Evolutionary conservation across 2,113 vertebrate genomes (phyloP).

Genomic region (Heterocephalus glaber): DNA sequence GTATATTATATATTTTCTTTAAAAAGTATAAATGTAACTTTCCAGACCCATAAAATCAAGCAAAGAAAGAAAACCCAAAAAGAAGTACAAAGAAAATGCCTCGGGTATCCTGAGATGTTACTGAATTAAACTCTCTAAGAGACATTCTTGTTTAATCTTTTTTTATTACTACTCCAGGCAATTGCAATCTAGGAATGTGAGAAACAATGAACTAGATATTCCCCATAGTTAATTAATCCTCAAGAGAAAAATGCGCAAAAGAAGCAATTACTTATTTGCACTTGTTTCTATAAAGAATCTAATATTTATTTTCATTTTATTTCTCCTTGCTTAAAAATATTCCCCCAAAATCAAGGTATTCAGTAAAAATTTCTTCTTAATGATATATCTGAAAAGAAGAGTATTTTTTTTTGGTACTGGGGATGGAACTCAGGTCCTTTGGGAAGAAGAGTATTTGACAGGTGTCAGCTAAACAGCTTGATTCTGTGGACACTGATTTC

Average conservation of each 20-base stretch:
- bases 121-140: not conserved
- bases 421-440: too few relatives aligned
- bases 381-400: not conserved
- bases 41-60: not conserved
- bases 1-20: not conserved
- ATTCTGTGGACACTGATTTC: not conserved
- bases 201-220: not conserved
- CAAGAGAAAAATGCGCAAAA: not conserved
- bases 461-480: not conserved
- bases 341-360: not conserved
- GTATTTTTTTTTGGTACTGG: too few relatives aligned
- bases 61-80: not conserved
- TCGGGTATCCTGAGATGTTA: rapidly evolving
- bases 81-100: not conserved
- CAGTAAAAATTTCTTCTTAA: not conserved
- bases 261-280: not conserved
- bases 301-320: not conserved
- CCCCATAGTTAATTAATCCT: not conserved
- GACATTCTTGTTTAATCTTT: rapidly evolving
- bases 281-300: not conserved
- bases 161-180: not conserved
- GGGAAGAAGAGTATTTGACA: too few relatives aligned
- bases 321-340: not conserved
- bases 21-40: not conserved
- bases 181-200: not conserved